Base-by-base conservation (phyloP, 1,140 invertebrate genomes). In the Fopius arisanus region DNA sequence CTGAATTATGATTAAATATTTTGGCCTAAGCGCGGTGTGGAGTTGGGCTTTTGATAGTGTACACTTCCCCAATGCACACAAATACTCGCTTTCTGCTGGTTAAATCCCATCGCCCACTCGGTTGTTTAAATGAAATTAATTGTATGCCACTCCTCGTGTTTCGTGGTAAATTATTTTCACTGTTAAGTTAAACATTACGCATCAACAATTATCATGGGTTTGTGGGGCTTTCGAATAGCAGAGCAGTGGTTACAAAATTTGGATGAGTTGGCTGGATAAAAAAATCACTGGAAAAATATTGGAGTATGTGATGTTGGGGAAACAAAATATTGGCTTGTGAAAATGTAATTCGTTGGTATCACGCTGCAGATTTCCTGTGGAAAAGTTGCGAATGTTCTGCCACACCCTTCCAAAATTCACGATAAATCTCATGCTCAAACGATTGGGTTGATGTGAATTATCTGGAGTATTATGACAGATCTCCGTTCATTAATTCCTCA, bases 1-100 rank as follows among this genome's bases (percentile, higher is more conserved):
- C 43, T 81, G 79, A 83, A 81, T 83, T 83, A 83, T 81, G 78
- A 81, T 81, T 79, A 81, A 83, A 81, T 78, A 79, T 78, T 78
- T 77, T 76, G 77, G 54, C 77, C 19, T 28, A 59, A 23, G 16
- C 23, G 54, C 14, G 23, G 23, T 6, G 19, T 23, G 4, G 19
- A 59, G 54, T 59, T 7, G 10, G 6, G 43, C 54, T 33, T 62
- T 19, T 70, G 21, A 51, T 29, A 62, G 16, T 63, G 37, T 43
- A 26, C 14, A 16, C 16, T 67, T 67, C 21, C 43, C 5, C 37
- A 43, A 21, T 41, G 43, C 62, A 26, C 41, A 51, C 43, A 62
- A 26, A 28, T 26, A 62, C 41, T 51, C 67, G 40, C 26, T 70
- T 75, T 48, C 75, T 75, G 70, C 75, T 40, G 76, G 78, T 78